Percentiles rank a stretch among this genome's conserved stretches.
Conservation (phyloP, 1,140 invertebrate genomes). For the Aphidius ervi region DNA sequence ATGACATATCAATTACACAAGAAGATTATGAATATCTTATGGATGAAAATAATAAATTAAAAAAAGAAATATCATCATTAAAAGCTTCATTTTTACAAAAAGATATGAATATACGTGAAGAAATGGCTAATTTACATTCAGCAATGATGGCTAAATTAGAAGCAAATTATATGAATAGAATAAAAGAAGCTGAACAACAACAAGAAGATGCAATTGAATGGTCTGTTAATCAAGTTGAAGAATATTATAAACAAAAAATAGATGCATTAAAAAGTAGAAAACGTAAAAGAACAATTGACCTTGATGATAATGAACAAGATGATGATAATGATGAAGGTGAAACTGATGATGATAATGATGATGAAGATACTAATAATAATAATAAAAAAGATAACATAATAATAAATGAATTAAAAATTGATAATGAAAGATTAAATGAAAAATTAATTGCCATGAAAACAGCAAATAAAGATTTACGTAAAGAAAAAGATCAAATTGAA, state of each 20-base stretch:
- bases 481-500: constrained; percentile 31
- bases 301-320: constrained; percentile 7
- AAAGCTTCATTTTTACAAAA: constrained; percentile 34
- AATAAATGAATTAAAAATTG: constrained; percentile 30
- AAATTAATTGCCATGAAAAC: constrained; percentile 31
- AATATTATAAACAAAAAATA: constrained; percentile 40
- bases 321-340: constrained; percentile 16
- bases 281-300: constrained; percentile 20
- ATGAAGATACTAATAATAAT: neutral
- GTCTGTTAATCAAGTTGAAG: constrained; percentile 36
- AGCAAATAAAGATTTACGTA: constrained; percentile 30
- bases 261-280: constrained; percentile 29
- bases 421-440: constrained; percentile 35
- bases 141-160: constrained; percentile 41
- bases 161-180: constrained; percentile 35
- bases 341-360: constrained; percentile 16
- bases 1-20: constrained; percentile 21
- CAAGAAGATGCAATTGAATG: constrained; percentile 41
- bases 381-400: neutral
- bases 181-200: constrained; percentile 40
- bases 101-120: constrained; percentile 43
- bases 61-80: constrained; percentile 35
- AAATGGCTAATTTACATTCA: constrained; percentile 40
- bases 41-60: constrained; percentile 39
- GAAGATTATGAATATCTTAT: constrained; percentile 40